phyloP scores from a whole-genome alignment of 2,888 invertebrate species.

The Campoplex nolae region DNA sequence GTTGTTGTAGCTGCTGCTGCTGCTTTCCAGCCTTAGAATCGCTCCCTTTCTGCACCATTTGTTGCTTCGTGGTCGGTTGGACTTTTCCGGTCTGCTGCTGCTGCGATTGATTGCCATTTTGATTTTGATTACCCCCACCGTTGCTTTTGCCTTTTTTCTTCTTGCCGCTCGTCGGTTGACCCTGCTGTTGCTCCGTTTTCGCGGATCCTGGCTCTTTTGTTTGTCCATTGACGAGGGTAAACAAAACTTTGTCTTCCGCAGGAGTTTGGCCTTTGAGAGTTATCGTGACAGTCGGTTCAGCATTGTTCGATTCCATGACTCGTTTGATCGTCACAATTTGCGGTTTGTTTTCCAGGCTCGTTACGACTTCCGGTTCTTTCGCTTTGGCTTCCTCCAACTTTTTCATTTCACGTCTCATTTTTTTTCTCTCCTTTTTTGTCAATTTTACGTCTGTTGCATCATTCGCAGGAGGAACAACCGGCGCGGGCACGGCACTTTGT shows the following conservation, averaged over 20 bases:
- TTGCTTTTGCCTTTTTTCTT: slow-evolving; percentile 81
- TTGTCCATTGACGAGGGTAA: slow-evolving; percentile 89
- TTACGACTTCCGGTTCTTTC: slow-evolving; percentile 76
- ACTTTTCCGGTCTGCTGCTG: slow-evolving; percentile 73
- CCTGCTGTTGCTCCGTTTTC: slow-evolving; percentile 75
- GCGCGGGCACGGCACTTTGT: slow-evolving; percentile 29
- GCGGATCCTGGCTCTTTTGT: slow-evolving; percentile 78
- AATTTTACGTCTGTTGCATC: slow-evolving; percentile 76
- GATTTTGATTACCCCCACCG: slow-evolving; percentile 67
- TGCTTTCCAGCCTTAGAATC: slow-evolving; percentile 76
- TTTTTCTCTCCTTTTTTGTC: slow-evolving; percentile 83
- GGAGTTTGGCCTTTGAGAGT: slow-evolving; percentile 91
- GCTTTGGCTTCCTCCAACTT: slow-evolving; percentile 81
- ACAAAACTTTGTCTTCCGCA: slow-evolving; percentile 90
- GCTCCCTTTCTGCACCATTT: slow-evolving; percentile 63
- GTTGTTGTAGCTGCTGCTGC: slow-evolving; percentile 70
- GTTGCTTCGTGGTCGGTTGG: slow-evolving; percentile 68
- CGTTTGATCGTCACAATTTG: slow-evolving; percentile 89
- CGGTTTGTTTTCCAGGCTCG: slow-evolving; percentile 75
- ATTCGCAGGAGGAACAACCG: slow-evolving; percentile 66
- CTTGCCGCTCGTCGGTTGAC: slow-evolving; percentile 74
- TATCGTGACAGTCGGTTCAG: slow-evolving; percentile 91
- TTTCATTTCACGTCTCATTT: slow-evolving; percentile 81
- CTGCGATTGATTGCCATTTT: slow-evolving; percentile 69
- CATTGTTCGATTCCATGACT: slow-evolving; percentile 88